phyloP scores from a whole-genome alignment of 2,888 invertebrate species.

The Pemphredon lugubris region DNA sequence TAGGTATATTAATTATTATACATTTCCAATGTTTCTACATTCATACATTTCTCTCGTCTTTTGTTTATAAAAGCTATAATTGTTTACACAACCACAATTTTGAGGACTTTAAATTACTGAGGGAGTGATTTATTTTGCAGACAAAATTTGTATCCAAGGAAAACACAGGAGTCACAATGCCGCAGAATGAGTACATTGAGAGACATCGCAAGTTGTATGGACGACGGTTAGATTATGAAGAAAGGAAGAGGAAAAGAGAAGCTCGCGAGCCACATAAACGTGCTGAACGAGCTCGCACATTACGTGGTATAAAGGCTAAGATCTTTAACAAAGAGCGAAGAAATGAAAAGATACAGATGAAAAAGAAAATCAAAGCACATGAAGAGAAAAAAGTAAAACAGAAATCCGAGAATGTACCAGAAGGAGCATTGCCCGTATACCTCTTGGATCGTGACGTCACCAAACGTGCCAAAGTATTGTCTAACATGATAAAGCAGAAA shows the following conservation, averaged over 20 bases:
- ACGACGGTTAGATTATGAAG: conserved; percentile 98
- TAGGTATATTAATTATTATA: conserved; percentile 21
- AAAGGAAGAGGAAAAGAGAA: conserved; percentile 96
- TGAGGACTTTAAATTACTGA: conserved; percentile 26
- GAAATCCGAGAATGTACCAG: conserved; percentile 90
- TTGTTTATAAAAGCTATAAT: neutral
- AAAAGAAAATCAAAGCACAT: conserved; percentile 98
- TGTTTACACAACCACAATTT: no score
- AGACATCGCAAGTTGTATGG: conserved; percentile 98
- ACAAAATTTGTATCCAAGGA: conserved; percentile 8
- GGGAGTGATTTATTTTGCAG: conserved; percentile 45
- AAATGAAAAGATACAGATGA: conserved; percentile 99
- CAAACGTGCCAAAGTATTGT: conserved; percentile 95
- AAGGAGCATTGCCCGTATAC: conserved; percentile 97
- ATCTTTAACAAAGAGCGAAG: conserved; percentile 97
- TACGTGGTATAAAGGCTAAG: conserved; percentile 98
- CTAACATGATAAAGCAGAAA: conserved; percentile 99
- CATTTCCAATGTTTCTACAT: neutral
- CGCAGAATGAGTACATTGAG: conserved; percentile 99
- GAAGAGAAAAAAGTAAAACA: conserved; percentile 96
- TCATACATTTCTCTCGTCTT: neutral
- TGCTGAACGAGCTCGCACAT: conserved; percentile 93
- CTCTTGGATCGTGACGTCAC: conserved; percentile 98
- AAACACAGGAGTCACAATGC: conserved; percentile 84
- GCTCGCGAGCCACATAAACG: conserved; percentile 96